phyloP scores from a whole-genome alignment of 2,113 vertebrate species.

The Aviceda subcristata region DNA sequence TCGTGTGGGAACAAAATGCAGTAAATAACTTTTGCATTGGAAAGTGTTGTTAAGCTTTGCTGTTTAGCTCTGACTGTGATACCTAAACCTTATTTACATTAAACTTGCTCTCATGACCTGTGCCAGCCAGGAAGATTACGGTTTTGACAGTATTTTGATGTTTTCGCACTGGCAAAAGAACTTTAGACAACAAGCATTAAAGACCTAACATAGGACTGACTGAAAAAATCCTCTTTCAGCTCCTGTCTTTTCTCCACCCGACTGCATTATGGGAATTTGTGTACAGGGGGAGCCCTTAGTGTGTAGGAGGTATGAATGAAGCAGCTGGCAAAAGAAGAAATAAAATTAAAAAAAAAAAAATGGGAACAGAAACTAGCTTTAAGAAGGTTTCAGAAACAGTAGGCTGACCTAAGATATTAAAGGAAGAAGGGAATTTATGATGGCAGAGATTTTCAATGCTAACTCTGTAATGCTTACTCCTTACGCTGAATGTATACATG shows the following conservation, averaged over 20 bases:
- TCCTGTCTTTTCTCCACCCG: background rate
- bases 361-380: background rate
- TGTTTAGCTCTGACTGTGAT: background rate
- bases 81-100: background rate
- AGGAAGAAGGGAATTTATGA: background rate
- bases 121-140: background rate
- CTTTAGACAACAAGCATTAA: background rate
- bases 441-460: background rate
- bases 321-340: background rate
- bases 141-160: background rate
- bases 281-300: background rate
- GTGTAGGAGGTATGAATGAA: background rate
- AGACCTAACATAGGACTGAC: background rate
- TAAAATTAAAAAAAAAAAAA: rapidly evolving
- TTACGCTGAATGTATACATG: background rate
- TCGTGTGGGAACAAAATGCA: background rate
- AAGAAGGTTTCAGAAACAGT: background rate
- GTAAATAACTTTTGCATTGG: background rate
- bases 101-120: background rate
- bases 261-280: background rate
- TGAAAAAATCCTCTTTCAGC: background rate
- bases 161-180: background rate
- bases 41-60: background rate
- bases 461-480: background rate
- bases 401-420: background rate